Conservation (phyloP, 2,888 invertebrate species). For the Cheilosia vernalis region DNA sequence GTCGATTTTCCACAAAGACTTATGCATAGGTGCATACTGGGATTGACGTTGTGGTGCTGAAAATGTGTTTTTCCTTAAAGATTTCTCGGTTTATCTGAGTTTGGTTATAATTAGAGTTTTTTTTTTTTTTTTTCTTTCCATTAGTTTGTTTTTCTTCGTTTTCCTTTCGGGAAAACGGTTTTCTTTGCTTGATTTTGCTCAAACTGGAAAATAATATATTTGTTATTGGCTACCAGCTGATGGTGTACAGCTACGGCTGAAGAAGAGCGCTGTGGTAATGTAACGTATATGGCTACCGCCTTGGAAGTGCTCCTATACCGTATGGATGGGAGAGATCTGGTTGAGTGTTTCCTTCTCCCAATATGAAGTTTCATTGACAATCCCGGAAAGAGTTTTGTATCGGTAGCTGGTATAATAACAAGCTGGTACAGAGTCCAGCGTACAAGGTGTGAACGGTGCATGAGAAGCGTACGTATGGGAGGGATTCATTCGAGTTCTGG, state of each 20-base stretch:
- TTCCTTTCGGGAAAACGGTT: slow-evolving; percentile 60
- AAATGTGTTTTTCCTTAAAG: slow-evolving; percentile 68
- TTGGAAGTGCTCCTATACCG: slow-evolving; percentile 32
- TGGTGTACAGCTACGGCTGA: slow-evolving; percentile 9
- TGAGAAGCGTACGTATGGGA: not conserved
- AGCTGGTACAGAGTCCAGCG: not conserved
- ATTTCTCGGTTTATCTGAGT: slow-evolving; percentile 60
- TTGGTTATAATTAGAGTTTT: slow-evolving; percentile 65
- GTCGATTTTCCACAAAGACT: slow-evolving; percentile 68
- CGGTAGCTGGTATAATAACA: not conserved
- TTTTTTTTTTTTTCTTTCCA: slow-evolving; percentile 38
- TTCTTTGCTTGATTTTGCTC: slow-evolving; percentile 21
- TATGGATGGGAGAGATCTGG: slow-evolving; percentile 6
- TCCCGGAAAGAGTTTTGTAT: slow-evolving; percentile 30
- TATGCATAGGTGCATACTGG: slow-evolving; percentile 77
- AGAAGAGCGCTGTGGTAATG: slow-evolving; percentile 11
- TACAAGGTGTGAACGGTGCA: not conserved
- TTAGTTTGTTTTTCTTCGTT: slow-evolving; percentile 57
- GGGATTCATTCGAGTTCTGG: not conserved
- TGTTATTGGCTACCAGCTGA: slow-evolving; percentile 37
- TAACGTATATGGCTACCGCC: slow-evolving; percentile 39
- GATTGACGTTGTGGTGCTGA: slow-evolving; percentile 75
- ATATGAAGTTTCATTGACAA: slow-evolving; percentile 32
- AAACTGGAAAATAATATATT: slow-evolving; percentile 54
- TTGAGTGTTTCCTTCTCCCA: slow-evolving; percentile 25